These are phyloP conservation scores for Chironomus tepperi DNA, from an alignment of 1,140 invertebrate genomes.

Conservation along the genomic window DNA sequence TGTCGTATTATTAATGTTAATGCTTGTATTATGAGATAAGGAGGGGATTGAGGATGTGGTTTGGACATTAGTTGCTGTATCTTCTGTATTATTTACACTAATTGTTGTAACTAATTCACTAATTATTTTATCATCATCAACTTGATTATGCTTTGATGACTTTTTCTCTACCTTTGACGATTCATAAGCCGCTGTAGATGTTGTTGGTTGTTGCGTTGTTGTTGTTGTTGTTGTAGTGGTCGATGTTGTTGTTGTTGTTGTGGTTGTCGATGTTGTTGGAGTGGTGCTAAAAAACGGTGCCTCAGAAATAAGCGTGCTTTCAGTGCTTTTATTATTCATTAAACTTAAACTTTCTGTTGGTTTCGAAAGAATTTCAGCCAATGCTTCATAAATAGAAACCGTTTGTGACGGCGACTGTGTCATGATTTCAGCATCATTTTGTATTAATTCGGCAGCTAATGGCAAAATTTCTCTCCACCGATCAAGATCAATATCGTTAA, in stretches of 20 bases:
- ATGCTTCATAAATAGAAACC: conserved; percentile 46
- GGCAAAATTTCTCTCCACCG: conserved; percentile 26
- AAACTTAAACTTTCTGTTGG: conserved; percentile 26
- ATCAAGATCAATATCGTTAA: conserved; percentile 13
- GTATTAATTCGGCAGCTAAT: conserved; percentile 24
- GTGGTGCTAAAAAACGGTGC: background rate
- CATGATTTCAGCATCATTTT: conserved; percentile 23
- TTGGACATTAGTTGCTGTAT: background rate
- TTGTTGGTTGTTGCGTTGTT: background rate
- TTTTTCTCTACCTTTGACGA: background rate
- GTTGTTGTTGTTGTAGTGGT: conserved; percentile 23
- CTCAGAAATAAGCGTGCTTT: conserved; percentile 12
- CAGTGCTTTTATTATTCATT: background rate
- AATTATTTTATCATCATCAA: no score
- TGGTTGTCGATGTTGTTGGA: conserved; percentile 22
- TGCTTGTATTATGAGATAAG: no score
- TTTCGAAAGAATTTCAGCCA: conserved; percentile 43
- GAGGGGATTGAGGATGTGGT: no score
- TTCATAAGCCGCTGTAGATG: background rate
- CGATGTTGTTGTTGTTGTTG: conserved; percentile 23
- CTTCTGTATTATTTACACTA: background rate
- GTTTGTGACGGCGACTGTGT: conserved; percentile 43
- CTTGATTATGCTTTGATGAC: no score
- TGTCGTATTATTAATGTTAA: background rate
- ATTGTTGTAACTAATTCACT: background rate